Evolutionary conservation across 2,888 invertebrate genomes (phyloP), one percentile per base, ranked within the genome.

Genomic region (Chaitophorus viminalis): DNA sequence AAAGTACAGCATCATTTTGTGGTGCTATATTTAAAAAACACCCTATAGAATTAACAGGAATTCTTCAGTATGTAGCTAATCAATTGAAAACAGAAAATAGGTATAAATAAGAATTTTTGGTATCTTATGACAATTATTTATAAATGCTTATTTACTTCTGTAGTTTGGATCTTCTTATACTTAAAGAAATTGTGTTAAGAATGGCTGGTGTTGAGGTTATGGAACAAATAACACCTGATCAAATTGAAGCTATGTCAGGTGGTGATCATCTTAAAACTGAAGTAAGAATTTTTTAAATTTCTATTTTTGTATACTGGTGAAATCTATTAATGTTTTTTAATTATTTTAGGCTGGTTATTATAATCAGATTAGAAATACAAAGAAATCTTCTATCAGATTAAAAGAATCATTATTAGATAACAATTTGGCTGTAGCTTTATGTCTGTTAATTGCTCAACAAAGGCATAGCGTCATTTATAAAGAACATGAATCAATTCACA

Each of bases 131-230:
- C 9, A 46, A 29, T 86, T 18, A 72, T 75, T 76, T 70, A 46
- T 68, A 36, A 77, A 89, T 21, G 76, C 36, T 81, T 29, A 78
- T 89, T 79, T 89, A 89, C 87, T 90, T 92, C 92, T 81, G 89
- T 91, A 95, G 96, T 92, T 94, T 95, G 93, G 98, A 99, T 92
- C 93, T 98, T 90, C 92, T 99, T 54, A 96, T 99, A 90, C 93
- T 99, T 87, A 97, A 99, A 91, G 99, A 99, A 93, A 96, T 99
- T 90, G 97, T 99, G 75, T 98, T 98, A 92, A 99, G 99, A 93
- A 99, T 99, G 99, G 97, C 98, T 0, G 99, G 99, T 1, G 97
- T 99, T 87, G 99, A 99, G 92, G 96, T 98, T 0, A 96, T 96
- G 0, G 98, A 98, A 91, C 98, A 98, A 92, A 95, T 99, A 93